These are phyloP conservation scores for Brachionichthys hirsutus DNA, from an alignment of 2,113 vertebrate species.

Conservation along the genomic window DNA sequence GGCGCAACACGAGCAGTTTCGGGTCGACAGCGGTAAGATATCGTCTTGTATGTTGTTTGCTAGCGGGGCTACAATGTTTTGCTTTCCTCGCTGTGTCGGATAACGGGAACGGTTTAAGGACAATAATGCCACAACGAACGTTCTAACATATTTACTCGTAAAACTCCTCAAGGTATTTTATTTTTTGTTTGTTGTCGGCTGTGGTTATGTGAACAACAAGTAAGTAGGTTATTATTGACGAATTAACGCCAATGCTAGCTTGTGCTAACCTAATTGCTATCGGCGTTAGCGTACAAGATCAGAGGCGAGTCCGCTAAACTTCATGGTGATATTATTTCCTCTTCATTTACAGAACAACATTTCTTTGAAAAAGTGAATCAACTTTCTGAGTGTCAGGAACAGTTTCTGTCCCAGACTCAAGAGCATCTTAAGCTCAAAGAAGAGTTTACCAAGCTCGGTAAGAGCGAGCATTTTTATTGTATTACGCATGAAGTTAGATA, in stretches of 20 bases:
- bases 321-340: neutral
- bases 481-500: neutral
- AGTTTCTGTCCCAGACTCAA: constrained; percentile 84
- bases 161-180: too few relatives aligned
- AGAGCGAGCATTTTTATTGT: constrained; percentile 42
- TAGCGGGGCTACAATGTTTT: constrained; percentile 11
- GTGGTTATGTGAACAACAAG: neutral
- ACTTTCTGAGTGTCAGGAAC: constrained; percentile 86
- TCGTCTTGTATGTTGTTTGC: neutral
- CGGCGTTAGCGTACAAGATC: neutral
- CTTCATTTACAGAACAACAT: constrained; percentile 84
- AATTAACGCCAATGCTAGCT: constrained; percentile 14
- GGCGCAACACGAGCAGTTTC: constrained; percentile 87
- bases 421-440: constrained; percentile 84
- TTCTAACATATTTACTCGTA: too few relatives aligned
- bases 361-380: constrained; percentile 93
- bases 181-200: too few relatives aligned
- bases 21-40: constrained; percentile 90
- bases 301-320: too few relatives aligned
- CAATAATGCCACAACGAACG: too few relatives aligned
- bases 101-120: neutral
- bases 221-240: too few relatives aligned
- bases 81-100: constrained; percentile 8
- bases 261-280: neutral
- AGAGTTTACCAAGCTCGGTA: constrained; percentile 84